A percentile compares a stretch with the other conserved stretches of the same genome.
Evolutionary conservation across 2,888 invertebrate species (phyloP).

Genomic region (Allolobophora icterica): DNA sequence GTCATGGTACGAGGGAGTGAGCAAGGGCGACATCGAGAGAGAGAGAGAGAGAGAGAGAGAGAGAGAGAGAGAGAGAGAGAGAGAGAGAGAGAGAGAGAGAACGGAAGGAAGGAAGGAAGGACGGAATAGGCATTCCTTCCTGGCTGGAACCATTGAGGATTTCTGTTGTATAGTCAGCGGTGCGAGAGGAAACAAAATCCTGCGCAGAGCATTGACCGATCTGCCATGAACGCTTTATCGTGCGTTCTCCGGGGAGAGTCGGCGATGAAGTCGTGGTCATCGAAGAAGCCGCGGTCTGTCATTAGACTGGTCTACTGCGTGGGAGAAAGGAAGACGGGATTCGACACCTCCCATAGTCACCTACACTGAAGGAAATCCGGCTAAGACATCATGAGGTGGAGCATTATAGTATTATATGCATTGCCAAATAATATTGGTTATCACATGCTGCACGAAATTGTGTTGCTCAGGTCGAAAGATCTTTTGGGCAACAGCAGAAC

Average conservation of each 20-base stretch:
- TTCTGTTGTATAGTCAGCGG: neutral
- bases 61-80: too few species aligned
- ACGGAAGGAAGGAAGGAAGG: neutral
- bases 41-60: too few species aligned
- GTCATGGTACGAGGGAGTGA: neutral
- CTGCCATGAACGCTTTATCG: neutral
- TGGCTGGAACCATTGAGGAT: neutral
- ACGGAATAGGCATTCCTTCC: constrained; percentile 7
- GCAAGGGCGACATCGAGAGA: neutral
- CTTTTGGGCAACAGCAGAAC: neutral
- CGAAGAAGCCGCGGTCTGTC: neutral
- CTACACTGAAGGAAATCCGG: neutral
- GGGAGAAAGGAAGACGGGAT: neutral
- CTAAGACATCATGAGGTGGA: neutral
- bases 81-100: too few species aligned
- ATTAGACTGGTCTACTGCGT: neutral
- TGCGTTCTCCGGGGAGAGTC: neutral
- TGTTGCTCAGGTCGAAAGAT: neutral
- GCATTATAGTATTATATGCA: too few species aligned
- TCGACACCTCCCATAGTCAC: neutral
- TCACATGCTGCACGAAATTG: too few species aligned
- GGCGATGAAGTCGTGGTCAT: neutral
- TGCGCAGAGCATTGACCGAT: neutral
- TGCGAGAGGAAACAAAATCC: neutral
- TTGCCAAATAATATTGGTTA: too few species aligned